phyloP scores from a whole-genome alignment of 2,888 invertebrate species.

The Heliconius charithonia region DNA sequence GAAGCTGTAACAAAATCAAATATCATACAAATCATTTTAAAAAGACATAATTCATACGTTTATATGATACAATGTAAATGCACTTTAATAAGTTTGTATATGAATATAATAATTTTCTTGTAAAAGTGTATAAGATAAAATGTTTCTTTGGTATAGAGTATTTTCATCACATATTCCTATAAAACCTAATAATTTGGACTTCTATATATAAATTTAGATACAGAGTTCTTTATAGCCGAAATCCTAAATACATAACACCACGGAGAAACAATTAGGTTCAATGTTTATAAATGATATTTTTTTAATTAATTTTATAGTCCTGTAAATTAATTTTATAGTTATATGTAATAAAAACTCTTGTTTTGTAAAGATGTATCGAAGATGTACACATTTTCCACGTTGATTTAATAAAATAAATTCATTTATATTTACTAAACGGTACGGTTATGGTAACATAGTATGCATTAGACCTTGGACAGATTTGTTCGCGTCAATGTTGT shows the following conservation, averaged over 20 bases:
- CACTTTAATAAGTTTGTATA: slow-evolving; percentile 22
- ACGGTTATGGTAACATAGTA: neutral
- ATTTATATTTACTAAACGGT: neutral
- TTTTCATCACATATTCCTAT: slow-evolving; percentile 25
- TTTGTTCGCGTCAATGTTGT: no score
- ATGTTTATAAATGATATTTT: neutral
- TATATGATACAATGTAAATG: neutral
- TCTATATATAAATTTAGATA: neutral
- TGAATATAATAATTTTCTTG: slow-evolving; percentile 12
- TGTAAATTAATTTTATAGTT: slow-evolving; percentile 7
- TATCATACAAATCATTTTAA: neutral
- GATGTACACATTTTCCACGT: neutral
- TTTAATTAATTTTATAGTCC: neutral
- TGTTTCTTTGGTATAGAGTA: slow-evolving; percentile 17
- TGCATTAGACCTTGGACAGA: no score
- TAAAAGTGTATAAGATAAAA: slow-evolving; percentile 14
- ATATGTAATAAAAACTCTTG: neutral
- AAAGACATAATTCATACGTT: neutral
- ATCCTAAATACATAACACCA: no score
- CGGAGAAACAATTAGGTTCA: neutral
- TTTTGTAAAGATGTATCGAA: slow-evolving; percentile 13
- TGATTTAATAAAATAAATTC: neutral
- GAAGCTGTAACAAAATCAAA: neutral
- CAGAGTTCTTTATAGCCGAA: no score
- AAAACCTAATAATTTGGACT: slow-evolving; percentile 29